phyloP scores from a whole-genome alignment of 1,140 invertebrate species.

The Euborellia annulipes region DNA sequence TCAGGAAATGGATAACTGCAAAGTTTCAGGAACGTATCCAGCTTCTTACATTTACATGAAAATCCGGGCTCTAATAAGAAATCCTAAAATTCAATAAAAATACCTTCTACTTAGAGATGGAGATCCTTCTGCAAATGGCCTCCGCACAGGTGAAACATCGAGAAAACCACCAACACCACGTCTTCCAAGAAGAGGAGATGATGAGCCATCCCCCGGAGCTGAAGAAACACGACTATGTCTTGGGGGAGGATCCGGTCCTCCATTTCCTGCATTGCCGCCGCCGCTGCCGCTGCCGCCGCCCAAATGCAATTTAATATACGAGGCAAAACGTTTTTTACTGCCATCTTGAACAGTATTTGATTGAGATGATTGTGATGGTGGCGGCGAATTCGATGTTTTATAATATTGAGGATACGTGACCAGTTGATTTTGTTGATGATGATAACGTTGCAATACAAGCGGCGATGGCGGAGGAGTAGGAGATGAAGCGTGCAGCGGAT shows the following conservation, averaged over 20 bases:
- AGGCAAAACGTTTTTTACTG: conserved; percentile 48
- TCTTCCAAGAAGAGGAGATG: conserved; percentile 39
- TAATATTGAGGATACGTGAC: conserved; percentile 26
- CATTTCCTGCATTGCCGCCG: conserved; percentile 23
- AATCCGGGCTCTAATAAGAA: conserved; percentile 1
- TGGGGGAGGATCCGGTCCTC: conserved; percentile 46
- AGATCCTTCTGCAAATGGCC: conserved; percentile 24
- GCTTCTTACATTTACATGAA: conserved; percentile 2
- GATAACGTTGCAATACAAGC: conserved; percentile 9
- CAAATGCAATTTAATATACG: conserved; percentile 57
- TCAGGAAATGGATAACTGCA: neutral
- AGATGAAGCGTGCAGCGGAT: conserved; percentile 4
- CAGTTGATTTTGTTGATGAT: conserved; percentile 12
- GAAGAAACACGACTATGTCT: conserved; percentile 34
- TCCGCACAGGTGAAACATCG: conserved; percentile 22
- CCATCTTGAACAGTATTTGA: conserved; percentile 23
- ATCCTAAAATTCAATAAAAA: conserved; percentile 6
- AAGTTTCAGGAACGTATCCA: neutral
- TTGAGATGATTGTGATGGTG: conserved; percentile 25
- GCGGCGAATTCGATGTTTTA: conserved; percentile 27
- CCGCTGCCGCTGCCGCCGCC: conserved; percentile 11
- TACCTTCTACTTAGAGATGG: conserved; percentile 43
- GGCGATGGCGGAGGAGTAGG: conserved; percentile 1
- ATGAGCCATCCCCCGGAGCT: conserved; percentile 21
- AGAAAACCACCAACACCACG: conserved; percentile 41